phyloP scores from a whole-genome alignment of 2,888 invertebrate genomes.

The Sericinus montela region DNA sequence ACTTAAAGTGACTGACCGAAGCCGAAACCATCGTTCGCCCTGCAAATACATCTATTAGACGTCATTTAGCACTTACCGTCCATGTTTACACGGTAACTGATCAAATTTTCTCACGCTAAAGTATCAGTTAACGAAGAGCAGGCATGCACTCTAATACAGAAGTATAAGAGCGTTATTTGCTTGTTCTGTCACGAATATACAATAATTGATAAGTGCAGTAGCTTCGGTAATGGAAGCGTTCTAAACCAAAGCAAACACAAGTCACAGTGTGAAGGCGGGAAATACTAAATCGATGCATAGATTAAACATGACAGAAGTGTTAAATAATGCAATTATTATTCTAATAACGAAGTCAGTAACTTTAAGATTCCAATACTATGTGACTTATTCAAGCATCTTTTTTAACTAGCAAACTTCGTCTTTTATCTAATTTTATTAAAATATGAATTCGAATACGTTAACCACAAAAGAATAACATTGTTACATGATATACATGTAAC shows the following conservation, averaged over 20 bases:
- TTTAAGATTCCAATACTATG: no score
- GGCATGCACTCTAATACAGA: background rate
- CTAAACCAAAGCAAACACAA: slow-evolving; percentile 10
- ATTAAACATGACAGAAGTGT: background rate
- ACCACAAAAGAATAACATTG: no score
- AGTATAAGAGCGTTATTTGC: background rate
- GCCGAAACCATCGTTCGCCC: background rate
- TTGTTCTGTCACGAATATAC: background rate
- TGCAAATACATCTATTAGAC: slow-evolving; percentile 17
- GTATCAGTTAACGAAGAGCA: background rate
- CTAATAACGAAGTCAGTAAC: no score
- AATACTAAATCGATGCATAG: background rate
- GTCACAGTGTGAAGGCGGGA: background rate
- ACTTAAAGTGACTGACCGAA: no score
- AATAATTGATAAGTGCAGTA: slow-evolving; percentile 4
- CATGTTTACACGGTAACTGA: slow-evolving; percentile 5
- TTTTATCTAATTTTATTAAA: no score
- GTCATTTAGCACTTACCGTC: slow-evolving; percentile 12
- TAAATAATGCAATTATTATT: background rate
- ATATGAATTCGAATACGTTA: no score
- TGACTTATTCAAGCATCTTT: no score
- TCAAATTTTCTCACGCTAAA: slow-evolving; percentile 14
- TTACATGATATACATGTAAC: no score
- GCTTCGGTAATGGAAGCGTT: slow-evolving; percentile 10
- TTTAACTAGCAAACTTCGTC: no score